Base-by-base conservation (phyloP, 2,797 vertebrate species). In the Brotula barbata region DNA sequence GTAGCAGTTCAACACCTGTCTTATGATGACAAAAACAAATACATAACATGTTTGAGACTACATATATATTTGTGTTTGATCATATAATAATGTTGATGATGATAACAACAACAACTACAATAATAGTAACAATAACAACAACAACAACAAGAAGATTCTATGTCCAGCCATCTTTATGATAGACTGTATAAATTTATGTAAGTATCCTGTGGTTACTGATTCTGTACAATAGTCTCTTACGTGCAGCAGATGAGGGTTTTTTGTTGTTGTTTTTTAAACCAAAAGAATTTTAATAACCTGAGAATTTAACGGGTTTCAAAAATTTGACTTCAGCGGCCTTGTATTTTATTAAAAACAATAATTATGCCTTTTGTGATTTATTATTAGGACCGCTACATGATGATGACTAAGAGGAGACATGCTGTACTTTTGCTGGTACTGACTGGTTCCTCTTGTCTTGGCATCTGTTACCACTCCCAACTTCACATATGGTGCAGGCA, bases 401-500 rank as follows among this genome's bases (percentile, higher is more conserved):
- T 56, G 77, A 78, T 83, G 85, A 85, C 68, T 78, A 84, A 83
- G 80, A 78, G 73, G 73, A 80, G 64, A 86, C 84, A 73, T 62
- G 78, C 63, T 87, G 84, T 83, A 84, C 77, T 75, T 77, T 28
- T 81, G 71, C 80, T 71, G 83, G 73, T 84, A 79, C 74, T 45
- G 71, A 84, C 87, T 82, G 81, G 75, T 81, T 84, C 67, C 71
- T 80, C 62, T 82, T 58, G 64, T 67, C 79, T 84, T 86, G 84
- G 85, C 85, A 61, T 74, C 78, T 85, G 83, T 71, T 86, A 56
- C 85, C 80, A 74, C 59, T 81, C 73, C 80, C 74, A 72, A 72
- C 54, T 52, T 37, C 72, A 79, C 88, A 88, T 89, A 89, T 87
- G 88, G 87, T 70, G 53, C 64, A 81, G 82, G 85, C 86, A 86